Base-by-base conservation (phyloP, 2,797 vertebrate genomes). In the Lacerta bilineata region DNA sequence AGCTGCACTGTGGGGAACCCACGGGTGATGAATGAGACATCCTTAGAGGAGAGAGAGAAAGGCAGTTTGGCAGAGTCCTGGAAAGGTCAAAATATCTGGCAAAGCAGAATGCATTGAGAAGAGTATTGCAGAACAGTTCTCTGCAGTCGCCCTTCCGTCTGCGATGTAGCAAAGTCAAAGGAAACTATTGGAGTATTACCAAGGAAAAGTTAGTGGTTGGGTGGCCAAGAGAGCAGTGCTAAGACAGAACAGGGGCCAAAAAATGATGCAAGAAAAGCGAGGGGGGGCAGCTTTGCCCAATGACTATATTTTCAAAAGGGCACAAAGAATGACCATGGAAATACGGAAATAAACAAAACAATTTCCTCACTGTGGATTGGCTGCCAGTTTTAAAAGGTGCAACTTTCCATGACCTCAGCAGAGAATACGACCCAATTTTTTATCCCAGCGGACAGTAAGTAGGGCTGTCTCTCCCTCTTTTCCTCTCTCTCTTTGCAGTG, bases 61-160 rank as follows among this genome's bases (percentile, higher is more conserved):
- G 23, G 41, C 25, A 43, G 3, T 11, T 66, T 74, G 87, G 20
- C 83, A 82, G 66, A 18, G 20, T 72, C 33, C 55, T 33, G 20
- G 39, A 9, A 6, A 71, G 20, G 33, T 1, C 64, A 29, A 78
- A 69, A 66, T 82, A 66, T 66, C 64, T 81, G 20, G 15, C 61
- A 33, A 69, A 41, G 55, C 5, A 8, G 18, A 36, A 59, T 77
- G 71, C 36, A 1, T n/a, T 74, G 36, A 59, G 27, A 83, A 77
- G 23, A 75, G 55, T 9, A 9, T 50, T 39, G 59, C 33, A 17
- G 23, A 79, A 33, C 17, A 36, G 36, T 79, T 33, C 7, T 29
- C 50, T 77, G 20, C n/a, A 29, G 20, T 55, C 59, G 36, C 20
- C 36, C 80, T 36, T 13, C 20, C 72, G 71, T 66, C 0, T 0